Conservation (phyloP, 2,113 vertebrate genomes). For the Oenanthe melanoleuca region DNA sequence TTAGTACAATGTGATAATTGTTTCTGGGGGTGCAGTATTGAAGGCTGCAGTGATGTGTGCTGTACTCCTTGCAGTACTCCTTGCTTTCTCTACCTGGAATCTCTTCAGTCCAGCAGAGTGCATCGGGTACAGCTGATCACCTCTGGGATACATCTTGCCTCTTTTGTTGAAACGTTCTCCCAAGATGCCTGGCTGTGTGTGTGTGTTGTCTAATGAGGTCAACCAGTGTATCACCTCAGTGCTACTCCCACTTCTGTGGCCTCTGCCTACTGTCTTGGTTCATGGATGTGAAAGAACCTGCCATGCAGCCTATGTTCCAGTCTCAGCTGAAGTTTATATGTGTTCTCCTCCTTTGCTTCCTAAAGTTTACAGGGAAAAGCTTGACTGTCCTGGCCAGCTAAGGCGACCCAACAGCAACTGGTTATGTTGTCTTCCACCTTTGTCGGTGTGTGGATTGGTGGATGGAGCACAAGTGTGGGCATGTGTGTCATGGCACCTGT, state of each 20-base stretch:
- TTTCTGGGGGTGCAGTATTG: not conserved
- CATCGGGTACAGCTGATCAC: not conserved
- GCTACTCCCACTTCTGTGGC: not conserved
- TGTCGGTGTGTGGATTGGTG: not conserved
- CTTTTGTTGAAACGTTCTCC: not conserved
- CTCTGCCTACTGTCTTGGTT: not conserved
- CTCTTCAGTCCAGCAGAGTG: not conserved
- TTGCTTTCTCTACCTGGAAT: not conserved
- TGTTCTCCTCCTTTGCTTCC: not conserved
- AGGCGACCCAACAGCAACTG: not conserved
- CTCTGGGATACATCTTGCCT: not conserved
- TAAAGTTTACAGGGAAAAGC: not conserved
- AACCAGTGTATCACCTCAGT: not conserved
- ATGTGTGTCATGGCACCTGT: not conserved
- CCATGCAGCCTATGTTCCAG: not conserved
- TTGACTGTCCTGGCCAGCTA: not conserved
- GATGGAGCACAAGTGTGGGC: not conserved
- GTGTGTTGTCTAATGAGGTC: not conserved
- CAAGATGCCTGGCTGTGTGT: not conserved
- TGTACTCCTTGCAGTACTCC: not conserved
- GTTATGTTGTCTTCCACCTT: not conserved
- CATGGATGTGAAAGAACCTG: not conserved
- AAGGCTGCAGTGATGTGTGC: not conserved
- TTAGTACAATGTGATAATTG: not conserved
- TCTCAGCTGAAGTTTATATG: slow-evolving; percentile 1